Percentiles rank a stretch among this genome's conserved stretches.
Conservation (phyloP, 2,113 vertebrate species). For the Zosterops japonicus region DNA sequence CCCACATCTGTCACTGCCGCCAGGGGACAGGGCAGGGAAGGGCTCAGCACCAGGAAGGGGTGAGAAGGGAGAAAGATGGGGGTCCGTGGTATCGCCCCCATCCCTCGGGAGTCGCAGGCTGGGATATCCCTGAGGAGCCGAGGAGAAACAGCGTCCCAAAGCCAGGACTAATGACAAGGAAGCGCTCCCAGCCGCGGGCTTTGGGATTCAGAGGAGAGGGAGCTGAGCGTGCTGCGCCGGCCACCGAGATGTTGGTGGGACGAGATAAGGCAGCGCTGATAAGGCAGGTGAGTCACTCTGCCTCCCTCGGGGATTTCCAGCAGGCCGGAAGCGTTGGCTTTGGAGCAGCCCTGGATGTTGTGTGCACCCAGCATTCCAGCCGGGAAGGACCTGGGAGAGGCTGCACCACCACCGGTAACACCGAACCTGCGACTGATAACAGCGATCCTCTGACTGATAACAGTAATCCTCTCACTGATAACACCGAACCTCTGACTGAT, state of each 20-base stretch:
- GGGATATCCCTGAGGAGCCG: neutral
- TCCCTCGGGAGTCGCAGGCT: neutral
- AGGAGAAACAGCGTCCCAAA: neutral
- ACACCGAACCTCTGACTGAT: accelerated
- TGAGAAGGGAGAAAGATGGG: neutral
- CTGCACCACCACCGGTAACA: accelerated
- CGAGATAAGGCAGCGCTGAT: neutral
- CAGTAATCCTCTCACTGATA: neutral
- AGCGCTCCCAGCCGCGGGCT: neutral
- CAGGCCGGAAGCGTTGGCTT: neutral
- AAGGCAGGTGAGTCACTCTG: neutral
- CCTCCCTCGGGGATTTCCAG: neutral
- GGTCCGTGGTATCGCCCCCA: accelerated
- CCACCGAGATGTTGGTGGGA: neutral
- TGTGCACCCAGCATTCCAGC: neutral
- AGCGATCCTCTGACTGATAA: neutral
- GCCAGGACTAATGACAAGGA: neutral
- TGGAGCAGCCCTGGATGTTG: neutral
- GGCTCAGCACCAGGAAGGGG: neutral
- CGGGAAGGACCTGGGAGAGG: neutral
- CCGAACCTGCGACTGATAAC: neutral
- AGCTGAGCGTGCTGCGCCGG: neutral
- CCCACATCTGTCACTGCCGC: neutral
- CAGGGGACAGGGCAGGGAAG: neutral
- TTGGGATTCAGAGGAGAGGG: neutral